Percentiles rank a stretch among this genome's conserved stretches.
phyloP scores from a whole-genome alignment of 2,888 invertebrate genomes.

The Argyra leucocephala region DNA sequence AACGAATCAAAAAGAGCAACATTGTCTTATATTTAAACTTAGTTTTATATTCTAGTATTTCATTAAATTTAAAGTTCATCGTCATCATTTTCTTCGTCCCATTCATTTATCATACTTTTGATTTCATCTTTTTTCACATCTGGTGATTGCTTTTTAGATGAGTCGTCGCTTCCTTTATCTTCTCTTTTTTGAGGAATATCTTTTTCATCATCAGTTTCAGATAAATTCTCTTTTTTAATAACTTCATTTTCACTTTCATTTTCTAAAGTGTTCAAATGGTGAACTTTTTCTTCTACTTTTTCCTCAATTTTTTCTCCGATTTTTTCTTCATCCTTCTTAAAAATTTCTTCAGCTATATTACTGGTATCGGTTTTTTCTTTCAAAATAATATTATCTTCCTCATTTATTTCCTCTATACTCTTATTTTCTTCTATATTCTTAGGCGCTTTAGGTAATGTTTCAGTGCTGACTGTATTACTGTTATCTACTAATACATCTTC shows the following conservation, averaged over 20 bases:
- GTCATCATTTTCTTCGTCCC: conserved; percentile 41
- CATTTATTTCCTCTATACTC: conserved; percentile 16
- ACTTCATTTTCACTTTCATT: conserved; percentile 13
- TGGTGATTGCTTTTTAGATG: conserved; percentile 15
- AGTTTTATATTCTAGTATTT: background rate
- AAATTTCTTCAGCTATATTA: background rate
- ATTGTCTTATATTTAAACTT: background rate
- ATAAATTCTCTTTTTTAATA: conserved; percentile 9
- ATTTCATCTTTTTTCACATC: conserved; percentile 30
- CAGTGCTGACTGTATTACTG: conserved; percentile 10
- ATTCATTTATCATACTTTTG: conserved; percentile 40
- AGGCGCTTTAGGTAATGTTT: background rate
- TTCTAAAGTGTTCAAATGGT: conserved; percentile 1
- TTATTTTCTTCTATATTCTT: conserved; percentile 21
- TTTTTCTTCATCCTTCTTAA: background rate
- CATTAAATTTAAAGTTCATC: background rate
- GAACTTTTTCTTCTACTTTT: background rate
- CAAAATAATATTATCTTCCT: background rate
- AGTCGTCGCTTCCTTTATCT: conserved; percentile 24
- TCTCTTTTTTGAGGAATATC: conserved; percentile 20
- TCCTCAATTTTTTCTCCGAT: conserved; percentile 16
- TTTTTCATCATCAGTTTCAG: conserved; percentile 12
- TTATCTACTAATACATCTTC: conserved; percentile 18
- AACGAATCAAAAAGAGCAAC: background rate
- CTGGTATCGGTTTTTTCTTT: background rate